Base-by-base conservation (phyloP, 2,113 vertebrate genomes). In the Actenoides lindsayi region DNA sequence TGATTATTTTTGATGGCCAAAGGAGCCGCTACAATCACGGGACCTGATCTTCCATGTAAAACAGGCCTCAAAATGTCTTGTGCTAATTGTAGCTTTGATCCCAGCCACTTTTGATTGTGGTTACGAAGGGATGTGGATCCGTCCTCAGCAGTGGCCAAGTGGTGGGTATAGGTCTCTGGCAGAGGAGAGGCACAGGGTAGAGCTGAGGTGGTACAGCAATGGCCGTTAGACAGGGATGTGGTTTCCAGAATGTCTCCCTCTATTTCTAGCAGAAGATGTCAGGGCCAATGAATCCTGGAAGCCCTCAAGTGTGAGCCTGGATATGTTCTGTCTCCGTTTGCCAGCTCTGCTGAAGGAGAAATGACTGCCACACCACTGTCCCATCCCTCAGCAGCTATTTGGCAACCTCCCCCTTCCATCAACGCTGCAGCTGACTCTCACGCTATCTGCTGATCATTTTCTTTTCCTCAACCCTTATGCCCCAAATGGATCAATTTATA, bases 351-450 rank as follows among this genome's bases (percentile, higher is more conserved):
- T 91, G 92, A 86, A 90, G 88, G 74, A 96, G 69, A 88, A 93
- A 91, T 69, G 83, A 91, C 80, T 94, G 89, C 89, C 90, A 92
- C 90, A 82, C 77, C 65, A 79, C 80, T 50, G 80, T 93, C 92
- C 91, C 92, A 83, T 92, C 96, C 95, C 92, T 92, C 80, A 65
- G 83, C 77, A 95, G 75, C 89, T 94, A 87, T 92, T 92, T 91
- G 91, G 89, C 91, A 94, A 73, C 81, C 77, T 79, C 59, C n/a
- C n/a, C 57, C 62, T 85, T 73, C 11, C 62, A 89, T 79, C 82
- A 91, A 62, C 63, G 37, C 77, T 60, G 62, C 83, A 92, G 69
- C 89, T 93, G 77, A n/a, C 74, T 93, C 44, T 27, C n/a, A 62
- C 0, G 24, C 57, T 96, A 76, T 89, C 80, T 91, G 53, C 73